These are phyloP conservation scores for Scophthalmus maximus DNA, from an alignment of 2,113 vertebrate species.

Conservation along the genomic window DNA sequence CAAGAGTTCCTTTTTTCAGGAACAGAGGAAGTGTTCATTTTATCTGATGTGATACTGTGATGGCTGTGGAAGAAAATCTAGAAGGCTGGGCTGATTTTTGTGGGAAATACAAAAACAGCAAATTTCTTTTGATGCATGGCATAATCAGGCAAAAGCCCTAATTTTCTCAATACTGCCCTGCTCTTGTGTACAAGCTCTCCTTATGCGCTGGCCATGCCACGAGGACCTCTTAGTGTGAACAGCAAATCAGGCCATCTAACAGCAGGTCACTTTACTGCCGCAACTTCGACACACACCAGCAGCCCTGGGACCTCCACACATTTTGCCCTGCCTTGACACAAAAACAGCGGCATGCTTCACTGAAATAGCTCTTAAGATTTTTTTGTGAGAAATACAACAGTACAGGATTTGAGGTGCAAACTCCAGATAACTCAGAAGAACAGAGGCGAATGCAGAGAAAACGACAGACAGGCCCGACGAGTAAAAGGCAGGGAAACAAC, in stretches of 20 bases:
- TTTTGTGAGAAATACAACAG: slow-evolving; percentile 39
- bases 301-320: slow-evolving; percentile 56
- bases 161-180: slow-evolving; percentile 46
- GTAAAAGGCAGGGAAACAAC: slow-evolving; percentile 12
- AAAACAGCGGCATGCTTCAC: slow-evolving; percentile 44
- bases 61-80: slow-evolving; percentile 30
- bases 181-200: slow-evolving; percentile 37
- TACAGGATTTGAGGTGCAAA: slow-evolving; percentile 37
- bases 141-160: slow-evolving; percentile 42
- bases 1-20: slow-evolving; percentile 37
- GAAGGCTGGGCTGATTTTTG: slow-evolving; percentile 25
- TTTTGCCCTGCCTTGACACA: slow-evolving; percentile 63
- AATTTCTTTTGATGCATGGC: slow-evolving; percentile 46
- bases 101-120: slow-evolving; percentile 21
- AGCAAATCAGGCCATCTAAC: slow-evolving; percentile 78
- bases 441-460: slow-evolving; percentile 20
- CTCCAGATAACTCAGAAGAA: slow-evolving; percentile 37
- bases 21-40: too few species aligned
- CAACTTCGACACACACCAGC: slow-evolving; percentile 66
- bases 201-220: slow-evolving; percentile 33
- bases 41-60: slow-evolving; percentile 27
- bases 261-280: slow-evolving; percentile 72
- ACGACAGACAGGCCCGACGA: slow-evolving; percentile 8
- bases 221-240: slow-evolving; percentile 48
- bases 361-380: slow-evolving; percentile 51